These are phyloP conservation scores for Goniozus legneri DNA, from an alignment of 1,140 invertebrate species.

Conservation along the genomic window DNA sequence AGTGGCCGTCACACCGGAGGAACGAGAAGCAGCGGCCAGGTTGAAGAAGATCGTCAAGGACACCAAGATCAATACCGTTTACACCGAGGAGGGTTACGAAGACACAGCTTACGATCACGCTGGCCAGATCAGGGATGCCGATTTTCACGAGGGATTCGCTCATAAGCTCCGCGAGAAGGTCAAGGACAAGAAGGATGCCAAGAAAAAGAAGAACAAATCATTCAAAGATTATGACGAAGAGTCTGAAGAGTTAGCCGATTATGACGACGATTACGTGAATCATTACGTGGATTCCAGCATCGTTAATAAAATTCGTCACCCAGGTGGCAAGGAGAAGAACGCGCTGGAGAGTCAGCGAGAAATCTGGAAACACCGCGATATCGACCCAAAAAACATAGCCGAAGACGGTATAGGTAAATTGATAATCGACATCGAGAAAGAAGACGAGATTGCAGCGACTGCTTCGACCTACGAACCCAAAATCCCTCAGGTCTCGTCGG, in stretches of 20 bases:
- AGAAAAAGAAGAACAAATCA: neutral
- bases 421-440: slow-evolving; percentile 34
- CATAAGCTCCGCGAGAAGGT: slow-evolving; percentile 25
- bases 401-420: slow-evolving; percentile 29
- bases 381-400: slow-evolving; percentile 30
- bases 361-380: no score
- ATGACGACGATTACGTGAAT: slow-evolving; percentile 20
- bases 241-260: slow-evolving; percentile 12
- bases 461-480: neutral
- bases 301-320: no score
- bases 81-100: slow-evolving; percentile 76
- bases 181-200: neutral
- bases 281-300: neutral
- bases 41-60: slow-evolving; percentile 66
- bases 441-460: slow-evolving; percentile 27
- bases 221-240: neutral
- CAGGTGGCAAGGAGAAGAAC: neutral
- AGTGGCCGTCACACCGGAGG: slow-evolving; percentile 59
- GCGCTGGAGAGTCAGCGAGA: neutral
- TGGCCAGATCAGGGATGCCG: slow-evolving; percentile 65
- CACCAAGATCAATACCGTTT: slow-evolving; percentile 69
- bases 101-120: slow-evolving; percentile 74
- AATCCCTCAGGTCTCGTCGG: neutral
- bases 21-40: slow-evolving; percentile 60
- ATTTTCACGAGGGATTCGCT: slow-evolving; percentile 50